Evolutionary conservation across 2,797 vertebrate species (phyloP).

Genomic region (Okamejei kenojei): DNA sequence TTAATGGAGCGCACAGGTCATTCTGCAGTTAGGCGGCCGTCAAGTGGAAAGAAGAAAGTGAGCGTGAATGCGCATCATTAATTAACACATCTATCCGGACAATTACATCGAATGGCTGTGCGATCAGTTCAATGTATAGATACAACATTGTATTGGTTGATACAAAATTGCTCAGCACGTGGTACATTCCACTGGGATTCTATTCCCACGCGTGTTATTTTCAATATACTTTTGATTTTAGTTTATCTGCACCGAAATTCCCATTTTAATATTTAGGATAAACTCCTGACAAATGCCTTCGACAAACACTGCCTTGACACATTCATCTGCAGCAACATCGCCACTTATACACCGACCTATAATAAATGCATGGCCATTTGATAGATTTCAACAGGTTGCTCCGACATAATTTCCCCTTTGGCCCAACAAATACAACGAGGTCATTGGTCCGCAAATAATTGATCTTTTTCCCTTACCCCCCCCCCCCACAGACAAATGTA

Average conservation of each 20-base stretch:
- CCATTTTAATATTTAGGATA: neutral
- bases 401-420: neutral
- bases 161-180: neutral
- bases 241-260: neutral
- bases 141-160: neutral
- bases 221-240: neutral
- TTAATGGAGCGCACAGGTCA: neutral
- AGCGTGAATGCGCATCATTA: no score
- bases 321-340: neutral
- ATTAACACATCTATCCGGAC: neutral
- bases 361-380: neutral
- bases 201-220: neutral
- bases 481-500: no score
- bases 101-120: neutral
- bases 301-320: neutral
- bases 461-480: no score
- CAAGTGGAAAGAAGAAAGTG: neutral
- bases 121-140: neutral
- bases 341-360: neutral
- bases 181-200: no score
- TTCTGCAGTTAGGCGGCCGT: neutral
- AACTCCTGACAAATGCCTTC: neutral
- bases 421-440: neutral
- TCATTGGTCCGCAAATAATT: neutral
- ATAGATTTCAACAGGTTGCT: conserved; percentile 7